Evolutionary conservation across 2,888 invertebrate species (phyloP).

Genomic region (Andrena bucephala): DNA sequence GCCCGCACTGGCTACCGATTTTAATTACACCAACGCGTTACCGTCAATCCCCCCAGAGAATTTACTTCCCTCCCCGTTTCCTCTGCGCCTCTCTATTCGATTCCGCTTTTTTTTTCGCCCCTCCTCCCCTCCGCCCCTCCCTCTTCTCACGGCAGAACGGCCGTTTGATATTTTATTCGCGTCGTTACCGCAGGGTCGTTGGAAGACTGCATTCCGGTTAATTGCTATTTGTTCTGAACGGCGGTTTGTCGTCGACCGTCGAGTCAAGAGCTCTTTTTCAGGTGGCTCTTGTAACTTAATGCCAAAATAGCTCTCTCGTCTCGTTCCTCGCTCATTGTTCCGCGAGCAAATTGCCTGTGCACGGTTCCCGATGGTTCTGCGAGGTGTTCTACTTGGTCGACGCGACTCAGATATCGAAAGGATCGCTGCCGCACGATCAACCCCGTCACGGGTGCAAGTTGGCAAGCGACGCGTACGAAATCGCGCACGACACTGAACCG

Average conservation of each 20-base stretch:
- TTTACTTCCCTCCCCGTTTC: slow-evolving; percentile 10
- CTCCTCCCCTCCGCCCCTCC: background rate
- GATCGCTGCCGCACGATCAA: slow-evolving; percentile 21
- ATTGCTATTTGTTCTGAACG: background rate
- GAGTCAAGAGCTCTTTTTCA: slow-evolving; percentile 3
- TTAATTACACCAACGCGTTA: slow-evolving; percentile 62
- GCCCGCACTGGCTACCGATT: slow-evolving; percentile 43
- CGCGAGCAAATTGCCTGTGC: slow-evolving; percentile 4
- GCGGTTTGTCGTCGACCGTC: slow-evolving; percentile 9
- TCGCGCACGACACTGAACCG: slow-evolving; percentile 83
- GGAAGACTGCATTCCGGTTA: slow-evolving; percentile 18
- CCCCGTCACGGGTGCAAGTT: slow-evolving; percentile 49
- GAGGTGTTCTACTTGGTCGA: background rate
- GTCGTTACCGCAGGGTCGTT: background rate
- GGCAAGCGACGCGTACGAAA: slow-evolving; percentile 77
- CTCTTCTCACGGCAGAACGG: background rate
- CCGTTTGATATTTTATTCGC: slow-evolving; percentile 14
- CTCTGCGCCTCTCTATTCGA: background rate
- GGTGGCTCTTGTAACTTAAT: background rate
- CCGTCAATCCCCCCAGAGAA: slow-evolving; percentile 41
- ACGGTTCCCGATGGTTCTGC: background rate
- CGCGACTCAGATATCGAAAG: slow-evolving; percentile 25
- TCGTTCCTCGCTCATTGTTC: slow-evolving; percentile 41
- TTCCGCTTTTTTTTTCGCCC: background rate
- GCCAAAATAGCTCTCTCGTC: background rate